phyloP scores from a whole-genome alignment of 2,797 vertebrate genomes.

The Meriones psammophilus region DNA sequence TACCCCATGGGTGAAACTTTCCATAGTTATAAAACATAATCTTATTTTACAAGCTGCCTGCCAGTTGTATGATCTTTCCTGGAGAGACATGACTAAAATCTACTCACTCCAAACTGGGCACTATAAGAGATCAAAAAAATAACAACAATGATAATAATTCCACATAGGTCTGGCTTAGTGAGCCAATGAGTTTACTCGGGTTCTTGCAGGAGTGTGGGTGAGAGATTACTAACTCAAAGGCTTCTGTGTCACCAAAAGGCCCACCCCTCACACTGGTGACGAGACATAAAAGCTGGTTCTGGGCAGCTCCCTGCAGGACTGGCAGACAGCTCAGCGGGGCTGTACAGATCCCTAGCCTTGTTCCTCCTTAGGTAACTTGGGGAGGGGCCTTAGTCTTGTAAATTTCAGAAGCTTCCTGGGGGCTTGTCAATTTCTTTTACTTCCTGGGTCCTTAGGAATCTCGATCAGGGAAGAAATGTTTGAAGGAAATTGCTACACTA shows the following conservation, averaged over 20 bases:
- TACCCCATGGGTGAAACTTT: background rate
- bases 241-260: background rate
- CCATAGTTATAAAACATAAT: constrained; percentile 41
- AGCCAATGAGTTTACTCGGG: background rate
- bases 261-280: background rate
- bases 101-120: background rate
- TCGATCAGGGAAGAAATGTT: background rate
- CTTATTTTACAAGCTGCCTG: background rate
- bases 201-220: background rate
- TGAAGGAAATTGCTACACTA: background rate
- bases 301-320: background rate
- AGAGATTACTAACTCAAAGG: background rate
- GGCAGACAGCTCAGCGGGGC: background rate
- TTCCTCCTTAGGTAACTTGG: background rate
- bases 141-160: background rate
- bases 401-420: background rate
- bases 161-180: background rate
- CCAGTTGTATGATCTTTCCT: background rate
- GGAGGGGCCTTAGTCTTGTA: background rate
- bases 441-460: background rate
- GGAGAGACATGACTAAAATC: background rate
- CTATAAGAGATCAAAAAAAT: background rate
- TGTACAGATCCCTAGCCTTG: rapidly evolving
- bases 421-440: background rate
- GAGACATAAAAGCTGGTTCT: background rate